These are phyloP conservation scores for Diuraphis noxia DNA, from an alignment of 1,140 invertebrate species.

Conservation along the genomic window DNA sequence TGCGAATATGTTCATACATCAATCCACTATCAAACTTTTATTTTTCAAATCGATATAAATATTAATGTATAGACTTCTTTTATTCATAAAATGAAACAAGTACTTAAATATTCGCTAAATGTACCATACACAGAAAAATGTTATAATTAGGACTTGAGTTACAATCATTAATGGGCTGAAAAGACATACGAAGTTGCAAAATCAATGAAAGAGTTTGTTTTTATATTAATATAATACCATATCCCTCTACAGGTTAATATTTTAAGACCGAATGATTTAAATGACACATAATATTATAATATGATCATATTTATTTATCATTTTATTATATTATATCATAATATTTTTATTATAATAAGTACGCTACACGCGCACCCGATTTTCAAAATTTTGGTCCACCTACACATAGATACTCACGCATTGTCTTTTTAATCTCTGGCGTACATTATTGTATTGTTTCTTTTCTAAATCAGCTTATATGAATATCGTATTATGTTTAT, in stretches of 20 bases:
- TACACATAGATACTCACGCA: not conserved
- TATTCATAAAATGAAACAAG: not conserved
- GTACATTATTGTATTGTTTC: slow-evolving; percentile 29
- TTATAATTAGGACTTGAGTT: not conserved
- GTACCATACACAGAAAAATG: not conserved
- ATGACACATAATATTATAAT: not conserved
- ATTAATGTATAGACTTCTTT: not conserved
- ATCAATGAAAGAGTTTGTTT: not conserved
- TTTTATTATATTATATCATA: not conserved
- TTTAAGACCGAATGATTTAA: not conserved
- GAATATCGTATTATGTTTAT: not conserved
- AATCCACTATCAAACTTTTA: not conserved
- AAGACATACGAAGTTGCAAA: not conserved
- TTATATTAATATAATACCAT: not conserved
- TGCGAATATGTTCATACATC: not conserved
- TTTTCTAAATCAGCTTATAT: not conserved
- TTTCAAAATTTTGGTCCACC: slow-evolving; percentile 6
- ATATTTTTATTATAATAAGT: too few species aligned
- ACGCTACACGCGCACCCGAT: not conserved
- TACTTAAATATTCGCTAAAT: not conserved
- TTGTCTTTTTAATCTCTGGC: slow-evolving; percentile 17
- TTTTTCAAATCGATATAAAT: not conserved
- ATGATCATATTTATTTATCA: not conserved
- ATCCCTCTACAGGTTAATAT: not conserved
- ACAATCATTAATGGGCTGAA: slow-evolving; percentile 12